Evolutionary conservation across 2,797 vertebrate genomes (phyloP).

Genomic region (Rhinatrema bivittatum): DNA sequence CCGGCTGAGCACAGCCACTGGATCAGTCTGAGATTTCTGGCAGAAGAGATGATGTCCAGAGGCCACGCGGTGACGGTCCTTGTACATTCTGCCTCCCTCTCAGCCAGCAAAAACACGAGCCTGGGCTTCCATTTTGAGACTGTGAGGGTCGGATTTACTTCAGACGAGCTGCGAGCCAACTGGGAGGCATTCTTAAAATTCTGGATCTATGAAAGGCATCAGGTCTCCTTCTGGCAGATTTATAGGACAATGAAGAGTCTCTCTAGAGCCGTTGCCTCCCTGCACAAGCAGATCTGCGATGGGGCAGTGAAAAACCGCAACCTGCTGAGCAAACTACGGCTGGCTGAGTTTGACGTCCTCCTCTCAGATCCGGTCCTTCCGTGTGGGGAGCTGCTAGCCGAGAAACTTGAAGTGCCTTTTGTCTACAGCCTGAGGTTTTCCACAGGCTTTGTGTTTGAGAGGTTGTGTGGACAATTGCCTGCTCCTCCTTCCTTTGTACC

Average conservation of each 20-base stretch:
- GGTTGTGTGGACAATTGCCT: constrained; percentile 1
- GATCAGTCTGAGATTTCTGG: constrained; percentile 19
- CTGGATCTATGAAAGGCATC: constrained; percentile 1
- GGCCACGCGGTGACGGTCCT: constrained; percentile 12
- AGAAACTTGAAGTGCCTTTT: constrained; percentile 2
- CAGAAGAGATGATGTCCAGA: constrained; percentile 12
- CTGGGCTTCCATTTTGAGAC: background rate
- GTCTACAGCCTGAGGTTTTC: constrained; percentile 9
- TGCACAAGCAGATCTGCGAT: constrained; percentile 12
- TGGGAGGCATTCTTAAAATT: constrained; percentile 2
- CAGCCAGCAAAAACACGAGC: background rate
- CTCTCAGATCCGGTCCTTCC: constrained; percentile 28
- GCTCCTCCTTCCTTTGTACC: constrained; percentile 14
- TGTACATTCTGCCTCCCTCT: constrained; percentile 1
- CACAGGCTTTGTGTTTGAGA: constrained; percentile 2
- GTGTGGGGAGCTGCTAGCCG: constrained; percentile 8
- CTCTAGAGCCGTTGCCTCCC: background rate
- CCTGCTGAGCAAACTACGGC: constrained; percentile 12
- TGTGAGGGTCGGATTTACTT: constrained; percentile 1
- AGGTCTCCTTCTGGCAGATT: background rate
- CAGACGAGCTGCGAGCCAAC: background rate
- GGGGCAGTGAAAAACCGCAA: constrained; percentile 10
- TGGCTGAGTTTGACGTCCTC: constrained; percentile 20
- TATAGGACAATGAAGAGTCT: background rate
- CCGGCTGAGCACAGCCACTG: constrained; percentile 34